Evolutionary conservation across 1,140 invertebrate genomes (phyloP), one percentile per base, ranked within the genome.

Genomic region (Drosophila bocqueti): DNA sequence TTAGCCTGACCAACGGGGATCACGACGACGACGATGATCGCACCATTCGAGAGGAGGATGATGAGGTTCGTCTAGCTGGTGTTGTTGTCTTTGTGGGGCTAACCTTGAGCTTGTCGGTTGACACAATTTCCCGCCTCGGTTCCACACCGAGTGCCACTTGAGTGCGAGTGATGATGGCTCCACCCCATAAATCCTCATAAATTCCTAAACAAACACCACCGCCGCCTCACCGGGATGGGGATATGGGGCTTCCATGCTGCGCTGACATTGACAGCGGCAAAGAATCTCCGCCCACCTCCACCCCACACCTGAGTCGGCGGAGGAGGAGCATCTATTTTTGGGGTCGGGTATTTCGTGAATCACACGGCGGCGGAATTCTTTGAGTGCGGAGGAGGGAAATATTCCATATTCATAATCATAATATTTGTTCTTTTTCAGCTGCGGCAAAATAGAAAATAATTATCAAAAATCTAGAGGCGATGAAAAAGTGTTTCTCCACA

Each of bases 31-130:
- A 93, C 36, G 92, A 93, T 58, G 91, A 93, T 78, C 81, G 80
- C 43, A 93, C 92, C 60, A 92, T 93, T 59, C 76, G 78, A 21
- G 92, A 93, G 59, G 92, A 91, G 67, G 91, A 92, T 72, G 92
- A 93, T 73, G 89, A 91, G 76, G 82, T 74, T 45, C 79, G 26
- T 54, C 11, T 34, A 34, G 29, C 10, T 18, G 11, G 15, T 34
- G 24, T 8, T 18, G 10, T 18, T 52, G 49, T 10, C 26, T 76
- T 26, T 49, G 46, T 79, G 74, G 84, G 89, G 79, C 78, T 91
- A 78, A 73, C 67, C 68, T 74, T 83, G 81, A 83, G 76, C 67
- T 83, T 43, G 42, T 71, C 42, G 43, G 43, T 29, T 79, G 66
- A 64, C 76, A 79, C 76, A 64, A 54, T 79, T 78, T 76, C 9